Evolutionary conservation across 1,140 invertebrate genomes (phyloP).

Genomic region (Drosophila pruinosa): DNA sequence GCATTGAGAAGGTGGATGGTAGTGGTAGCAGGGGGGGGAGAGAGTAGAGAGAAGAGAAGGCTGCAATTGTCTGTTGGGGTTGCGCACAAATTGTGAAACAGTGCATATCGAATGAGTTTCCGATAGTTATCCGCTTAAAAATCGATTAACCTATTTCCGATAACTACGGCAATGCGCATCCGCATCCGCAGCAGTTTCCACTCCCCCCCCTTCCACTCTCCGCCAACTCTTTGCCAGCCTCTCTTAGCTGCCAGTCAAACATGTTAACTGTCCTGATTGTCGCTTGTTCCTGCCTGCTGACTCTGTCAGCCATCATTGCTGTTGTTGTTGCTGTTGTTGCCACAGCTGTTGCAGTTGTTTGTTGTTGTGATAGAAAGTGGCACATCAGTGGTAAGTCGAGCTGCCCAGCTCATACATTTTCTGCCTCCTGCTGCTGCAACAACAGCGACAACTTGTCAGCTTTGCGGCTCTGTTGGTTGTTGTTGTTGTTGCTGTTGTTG

Average conservation of each 20-base stretch:
- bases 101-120: constrained; percentile 81
- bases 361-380: constrained; percentile 76
- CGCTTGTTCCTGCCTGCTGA: constrained; percentile 14
- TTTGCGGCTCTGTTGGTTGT: constrained; percentile 15
- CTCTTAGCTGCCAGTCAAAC: constrained; percentile 63
- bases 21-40: background rate
- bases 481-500: constrained; percentile 31
- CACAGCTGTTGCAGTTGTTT: background rate
- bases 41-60: background rate
- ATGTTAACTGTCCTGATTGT: constrained; percentile 61
- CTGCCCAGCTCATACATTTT: constrained; percentile 53
- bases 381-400: constrained; percentile 64
- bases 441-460: constrained; percentile 5
- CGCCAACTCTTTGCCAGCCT: background rate
- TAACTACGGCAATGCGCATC: constrained; percentile 82
- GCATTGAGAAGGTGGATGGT: background rate
- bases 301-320: background rate
- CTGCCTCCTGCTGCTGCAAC: background rate
- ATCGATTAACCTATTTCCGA: constrained; percentile 82
- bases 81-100: constrained; percentile 60
- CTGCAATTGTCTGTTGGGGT: background rate
- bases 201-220: background rate
- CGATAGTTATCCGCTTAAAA: constrained; percentile 81
- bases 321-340: constrained; percentile 6
- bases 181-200: constrained; percentile 25